Base-by-base conservation (phyloP, 2,888 invertebrate genomes). In the Petrolisthes cinctipes region DNA sequence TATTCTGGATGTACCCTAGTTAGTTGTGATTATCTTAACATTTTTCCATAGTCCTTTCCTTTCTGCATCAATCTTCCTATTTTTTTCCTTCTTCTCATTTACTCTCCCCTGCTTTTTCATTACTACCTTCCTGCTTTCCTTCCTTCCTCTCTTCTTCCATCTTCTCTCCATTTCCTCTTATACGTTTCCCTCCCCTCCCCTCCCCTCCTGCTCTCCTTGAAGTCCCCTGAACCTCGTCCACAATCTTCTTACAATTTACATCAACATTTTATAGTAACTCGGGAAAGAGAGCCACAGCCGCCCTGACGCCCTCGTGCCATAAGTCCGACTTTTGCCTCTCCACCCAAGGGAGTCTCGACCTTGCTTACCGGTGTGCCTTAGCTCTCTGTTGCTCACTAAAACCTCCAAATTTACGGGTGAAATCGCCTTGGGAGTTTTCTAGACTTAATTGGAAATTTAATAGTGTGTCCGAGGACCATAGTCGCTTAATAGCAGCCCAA, bases 201-300 rank as follows among this genome's bases (percentile, higher is more conserved):
- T 14, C 71, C 53, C 66, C 66, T 56, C 66, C 79, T 68, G 9
- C 85, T 80, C 82, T 76, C 82, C 79, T 76, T 86, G 53, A 75
- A 83, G 76, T 61, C 76, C 86, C 86, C 82, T 54, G 71, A 86
- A 83, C 83, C 86, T 80, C 86, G 86, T 86, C 86, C 86, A 86
- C 86, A 86, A 86, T 86, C 86, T 86, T 86, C 86, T 86, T 86
- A 86, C 86, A 86, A 86, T 86, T 86, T 86, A 86, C 86, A 86
- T 86, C 86, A 86, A 86, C 86, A 86, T 86, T 86, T 86, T 86
- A 86, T 86, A 86, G 86, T 86, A 86, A 86, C 86, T 86, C 82
- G 79, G 82, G 83, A 71, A 54, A 76, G 83, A 83, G 86, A 83
- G 83, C 73, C 54, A 66, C 61, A 86, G 51, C 78, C 86, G 76